These are phyloP conservation scores for Barnardius zonarius DNA, from an alignment of 2,113 vertebrate species.

Conservation along the genomic window DNA sequence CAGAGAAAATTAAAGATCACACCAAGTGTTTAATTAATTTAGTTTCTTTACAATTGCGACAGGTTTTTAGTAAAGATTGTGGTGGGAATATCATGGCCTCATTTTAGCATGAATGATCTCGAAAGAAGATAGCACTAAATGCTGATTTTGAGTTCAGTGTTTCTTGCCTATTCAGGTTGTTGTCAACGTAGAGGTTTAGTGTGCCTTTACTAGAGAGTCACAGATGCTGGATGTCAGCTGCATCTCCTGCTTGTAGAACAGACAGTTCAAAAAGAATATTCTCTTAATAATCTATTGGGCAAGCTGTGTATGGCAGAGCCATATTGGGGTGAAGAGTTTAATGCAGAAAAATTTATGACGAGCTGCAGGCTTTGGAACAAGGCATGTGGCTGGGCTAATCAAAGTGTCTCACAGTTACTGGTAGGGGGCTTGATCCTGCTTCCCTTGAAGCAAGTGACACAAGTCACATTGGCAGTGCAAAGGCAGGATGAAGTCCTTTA, in stretches of 20 bases:
- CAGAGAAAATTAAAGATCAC: background rate
- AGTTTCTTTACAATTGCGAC: background rate
- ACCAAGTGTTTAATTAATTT: background rate
- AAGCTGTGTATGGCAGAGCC: background rate
- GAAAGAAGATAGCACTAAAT: background rate
- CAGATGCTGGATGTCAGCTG: background rate
- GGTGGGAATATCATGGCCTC: background rate
- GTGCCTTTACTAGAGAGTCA: background rate
- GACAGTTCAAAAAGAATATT: constrained; percentile 22
- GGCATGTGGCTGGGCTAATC: background rate
- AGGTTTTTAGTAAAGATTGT: background rate
- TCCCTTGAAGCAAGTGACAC: background rate
- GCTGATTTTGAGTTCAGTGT: background rate
- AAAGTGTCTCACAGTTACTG: background rate
- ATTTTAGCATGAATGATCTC: background rate
- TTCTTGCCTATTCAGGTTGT: background rate
- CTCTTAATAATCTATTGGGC: constrained; percentile 8
- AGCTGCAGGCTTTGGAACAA: background rate
- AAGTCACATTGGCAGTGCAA: background rate
- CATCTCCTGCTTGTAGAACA: background rate
- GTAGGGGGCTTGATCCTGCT: background rate
- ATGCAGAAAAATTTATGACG: constrained; percentile 26
- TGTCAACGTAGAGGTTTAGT: background rate
- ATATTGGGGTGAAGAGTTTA: constrained; percentile 33
- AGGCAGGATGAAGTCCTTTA: background rate